Evolutionary conservation across 2,113 vertebrate genomes (phyloP), one percentile per base, ranked within the genome.

Genomic region (Mustela lutreola): DNA sequence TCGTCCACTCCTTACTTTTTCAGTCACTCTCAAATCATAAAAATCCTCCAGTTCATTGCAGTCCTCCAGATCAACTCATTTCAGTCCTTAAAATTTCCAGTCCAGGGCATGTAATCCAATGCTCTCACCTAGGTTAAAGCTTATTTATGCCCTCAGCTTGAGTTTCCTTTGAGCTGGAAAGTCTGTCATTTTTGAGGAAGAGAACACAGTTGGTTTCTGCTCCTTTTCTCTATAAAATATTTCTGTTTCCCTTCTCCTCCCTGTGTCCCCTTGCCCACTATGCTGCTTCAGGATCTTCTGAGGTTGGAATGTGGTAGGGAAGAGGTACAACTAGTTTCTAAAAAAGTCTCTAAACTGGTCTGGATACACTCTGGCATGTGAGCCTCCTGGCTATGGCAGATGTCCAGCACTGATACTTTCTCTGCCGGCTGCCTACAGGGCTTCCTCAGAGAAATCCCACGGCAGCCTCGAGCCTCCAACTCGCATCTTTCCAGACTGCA

Each of bases 81-180:
- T 75, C 56, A 81, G 31, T 78, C 67, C 86, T 58, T 78, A 58
- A 91, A 93, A 94, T 56, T 26, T 53, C 53, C 75, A 62, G 11
- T 33, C n/a, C n/a, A 22, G 31, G 24, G 11, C 70, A 67, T n/a
- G 65, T 60, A 89, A 60, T 26, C 16, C 24, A 88, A 63, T 18
- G 36, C 4, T 70, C 76, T 70, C 85, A 60, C 82, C 16, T 45
- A 12, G 4, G n/a, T 88, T 39, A 76, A 70, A 87, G 42, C 33
- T 65, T 53, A 91, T 6, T 16, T 62, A 62, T 12, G 36, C 1
- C 50, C 45, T 28, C 14, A 81, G 14, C 48, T 70, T 36, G 67
- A 95, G 80, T 26, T 87, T 76, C n/a, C 75, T 94, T 79, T 67
- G 28, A 36, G 28, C 28, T 89, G 7, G 60, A 86, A 93, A 75